Percentiles rank a stretch among this genome's conserved stretches.
These are phyloP conservation scores for Todus mexicanus DNA, from an alignment of 2,797 vertebrate species.

Conservation along the genomic window DNA sequence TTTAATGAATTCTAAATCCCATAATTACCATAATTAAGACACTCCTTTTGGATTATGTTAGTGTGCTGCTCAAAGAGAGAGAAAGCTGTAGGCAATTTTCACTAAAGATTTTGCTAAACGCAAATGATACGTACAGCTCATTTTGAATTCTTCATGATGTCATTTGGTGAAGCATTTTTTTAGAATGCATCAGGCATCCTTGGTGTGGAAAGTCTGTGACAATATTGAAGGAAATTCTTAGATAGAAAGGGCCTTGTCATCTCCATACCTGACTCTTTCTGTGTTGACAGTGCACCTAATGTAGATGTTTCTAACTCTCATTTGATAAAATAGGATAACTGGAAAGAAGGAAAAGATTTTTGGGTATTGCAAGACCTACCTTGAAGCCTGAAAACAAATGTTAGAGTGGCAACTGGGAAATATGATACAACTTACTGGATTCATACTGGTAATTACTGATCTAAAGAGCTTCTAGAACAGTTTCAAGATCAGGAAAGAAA, in stretches of 20 bases:
- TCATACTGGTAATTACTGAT: neutral
- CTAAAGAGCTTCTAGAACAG: neutral
- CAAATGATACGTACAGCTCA: constrained; percentile 15
- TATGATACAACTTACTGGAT: neutral
- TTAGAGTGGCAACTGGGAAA: neutral
- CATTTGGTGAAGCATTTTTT: neutral
- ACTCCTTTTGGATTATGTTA: constrained; percentile 61
- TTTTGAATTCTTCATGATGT: constrained; percentile 15
- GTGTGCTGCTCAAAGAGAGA: constrained; percentile 11
- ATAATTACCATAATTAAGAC: constrained; percentile 65
- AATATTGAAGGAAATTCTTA: neutral
- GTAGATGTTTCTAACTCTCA: neutral
- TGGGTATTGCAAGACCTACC: neutral
- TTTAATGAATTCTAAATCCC: constrained; percentile 60
- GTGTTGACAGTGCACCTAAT: neutral
- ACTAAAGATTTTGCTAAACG: constrained; percentile 42
- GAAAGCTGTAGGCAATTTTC: constrained; percentile 51
- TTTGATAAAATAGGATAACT: neutral
- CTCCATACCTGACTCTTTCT: neutral
- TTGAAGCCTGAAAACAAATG: neutral
- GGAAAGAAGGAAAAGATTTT: neutral
- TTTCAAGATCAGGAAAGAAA: neutral
- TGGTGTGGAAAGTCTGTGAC: neutral
- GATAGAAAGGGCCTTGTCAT: neutral
- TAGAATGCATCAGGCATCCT: neutral